Evolutionary conservation across 2,888 invertebrate species (phyloP).

Genomic region (Glyphotaelius pellucidus): DNA sequence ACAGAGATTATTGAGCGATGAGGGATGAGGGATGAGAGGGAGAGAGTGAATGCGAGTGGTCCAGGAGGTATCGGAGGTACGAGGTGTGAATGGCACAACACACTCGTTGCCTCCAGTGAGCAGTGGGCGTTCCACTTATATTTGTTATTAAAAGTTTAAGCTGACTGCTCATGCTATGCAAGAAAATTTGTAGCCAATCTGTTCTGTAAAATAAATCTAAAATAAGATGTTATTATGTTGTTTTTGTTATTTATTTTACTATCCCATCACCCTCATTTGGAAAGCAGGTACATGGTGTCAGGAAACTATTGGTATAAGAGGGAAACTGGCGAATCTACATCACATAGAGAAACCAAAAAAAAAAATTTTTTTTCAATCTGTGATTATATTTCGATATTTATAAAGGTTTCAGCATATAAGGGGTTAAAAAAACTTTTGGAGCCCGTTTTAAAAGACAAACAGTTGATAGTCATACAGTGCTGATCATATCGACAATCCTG

Average conservation of each 20-base stretch:
- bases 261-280: background rate
- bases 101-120: conserved; percentile 63
- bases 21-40: background rate
- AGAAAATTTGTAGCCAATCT: conserved; percentile 67
- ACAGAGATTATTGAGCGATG: conserved; percentile 50
- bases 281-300: background rate
- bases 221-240: conserved; percentile 65
- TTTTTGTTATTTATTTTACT: conserved; percentile 31
- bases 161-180: conserved; percentile 65
- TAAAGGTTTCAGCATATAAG: too few species aligned
- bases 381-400: too few species aligned
- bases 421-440: too few species aligned
- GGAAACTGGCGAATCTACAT: too few species aligned
- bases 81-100: conserved; percentile 55
- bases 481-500: too few species aligned
- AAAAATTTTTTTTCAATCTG: too few species aligned
- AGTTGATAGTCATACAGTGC: too few species aligned
- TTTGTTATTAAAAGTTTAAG: conserved; percentile 65
- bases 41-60: conserved; percentile 21
- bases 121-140: conserved; percentile 65
- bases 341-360: too few species aligned
- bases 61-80: conserved; percentile 8
- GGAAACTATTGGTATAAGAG: too few species aligned
- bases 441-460: too few species aligned
- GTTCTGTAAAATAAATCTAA: conserved; percentile 67